Base-by-base conservation (phyloP, 2,888 invertebrate species). In the Stenotaenia linearis region DNA sequence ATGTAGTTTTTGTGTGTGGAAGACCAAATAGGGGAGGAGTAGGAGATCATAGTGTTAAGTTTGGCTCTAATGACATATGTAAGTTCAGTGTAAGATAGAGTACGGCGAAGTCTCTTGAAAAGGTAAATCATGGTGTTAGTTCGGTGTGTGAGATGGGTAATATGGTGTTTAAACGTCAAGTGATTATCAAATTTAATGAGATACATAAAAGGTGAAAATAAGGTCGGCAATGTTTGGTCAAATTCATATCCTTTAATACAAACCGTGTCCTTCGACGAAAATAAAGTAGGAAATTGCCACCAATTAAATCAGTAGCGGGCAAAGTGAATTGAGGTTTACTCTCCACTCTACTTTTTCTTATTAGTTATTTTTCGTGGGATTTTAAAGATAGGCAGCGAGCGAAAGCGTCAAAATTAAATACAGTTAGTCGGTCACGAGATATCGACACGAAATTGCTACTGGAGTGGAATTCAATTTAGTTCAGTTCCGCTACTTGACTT, bases 381-480 rank as follows among this genome's bases (percentile, higher is more conserved):
- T 61, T 61, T 23, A 61, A n/a, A n/a, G n/a, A 25, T 21, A 7
- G 1, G 56, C 12, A 12, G 21, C 23, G 5, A 56, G 23, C 23
- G 3, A 4, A 21, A 6, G 56, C 10, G n/a, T 50, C 23, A 37
- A n/a, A 21, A 9, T 56, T 56, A 4, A 56, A 12, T 21, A 10
- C 56, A 23, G 23, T 18, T 1, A 23, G 61, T 23, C 1, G 23
- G 15, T n/a, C 7, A 18, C 56, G 2, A 56, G 61, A 61, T 45
- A 3, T 45, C 40, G 21, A 6, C 56, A 56, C 10, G 56, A 56
- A 56, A 56, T 23, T 21, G 21, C 21, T 23, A 3, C 23, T 56
- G 25, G 28, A 61, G 61, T 61, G 61, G 61, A 61, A 61, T 61
- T 61, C 61, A 61, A 61, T 61, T 61, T 61, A 23, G 61, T 25